Percentiles rank a stretch among this genome's conserved stretches.
Conservation (phyloP, 2,888 invertebrate genomes). For the Sphaerophoria rueppellii region DNA sequence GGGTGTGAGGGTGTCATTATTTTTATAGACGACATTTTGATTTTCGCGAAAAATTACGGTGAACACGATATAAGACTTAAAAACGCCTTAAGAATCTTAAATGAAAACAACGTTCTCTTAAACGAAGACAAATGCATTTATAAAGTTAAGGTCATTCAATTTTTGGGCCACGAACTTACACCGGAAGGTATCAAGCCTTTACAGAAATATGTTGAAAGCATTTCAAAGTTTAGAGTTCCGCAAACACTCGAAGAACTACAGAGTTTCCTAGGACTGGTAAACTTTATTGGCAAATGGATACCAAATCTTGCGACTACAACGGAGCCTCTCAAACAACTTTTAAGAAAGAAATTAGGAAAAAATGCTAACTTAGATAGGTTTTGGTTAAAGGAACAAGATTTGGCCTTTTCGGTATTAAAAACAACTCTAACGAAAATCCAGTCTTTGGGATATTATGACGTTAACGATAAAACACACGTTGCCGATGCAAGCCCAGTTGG, state of each 20-base stretch:
- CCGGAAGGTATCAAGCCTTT: constrained; percentile 3
- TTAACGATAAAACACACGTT: neutral
- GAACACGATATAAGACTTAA: neutral
- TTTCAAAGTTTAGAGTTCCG: constrained; percentile 14
- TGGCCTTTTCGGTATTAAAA: constrained; percentile 1
- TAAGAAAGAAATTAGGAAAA: neutral
- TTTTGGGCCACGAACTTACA: constrained; percentile 59
- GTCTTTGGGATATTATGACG: constrained; percentile 25
- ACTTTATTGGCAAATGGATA: constrained; percentile 29
- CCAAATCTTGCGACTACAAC: constrained; percentile 19
- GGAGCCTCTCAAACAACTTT: constrained; percentile 16
- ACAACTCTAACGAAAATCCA: neutral
- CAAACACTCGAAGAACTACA: constrained; percentile 11
- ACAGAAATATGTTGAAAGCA: constrained; percentile 25
- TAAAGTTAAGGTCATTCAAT: constrained; percentile 63
- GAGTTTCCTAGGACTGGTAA: constrained; percentile 23
- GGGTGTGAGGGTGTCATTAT: constrained; percentile 77
- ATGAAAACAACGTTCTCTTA: constrained; percentile 8
- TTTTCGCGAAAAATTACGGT: constrained; percentile 15
- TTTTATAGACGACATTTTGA: constrained; percentile 79
- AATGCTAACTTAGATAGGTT: neutral
- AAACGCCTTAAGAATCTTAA: neutral
- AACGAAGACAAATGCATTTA: constrained; percentile 14
- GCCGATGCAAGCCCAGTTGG: constrained; percentile 40
- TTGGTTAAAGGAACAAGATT: constrained; percentile 11